Evolutionary conservation across 2,888 invertebrate species (phyloP).

Genomic region (Drosophila emarginata): DNA sequence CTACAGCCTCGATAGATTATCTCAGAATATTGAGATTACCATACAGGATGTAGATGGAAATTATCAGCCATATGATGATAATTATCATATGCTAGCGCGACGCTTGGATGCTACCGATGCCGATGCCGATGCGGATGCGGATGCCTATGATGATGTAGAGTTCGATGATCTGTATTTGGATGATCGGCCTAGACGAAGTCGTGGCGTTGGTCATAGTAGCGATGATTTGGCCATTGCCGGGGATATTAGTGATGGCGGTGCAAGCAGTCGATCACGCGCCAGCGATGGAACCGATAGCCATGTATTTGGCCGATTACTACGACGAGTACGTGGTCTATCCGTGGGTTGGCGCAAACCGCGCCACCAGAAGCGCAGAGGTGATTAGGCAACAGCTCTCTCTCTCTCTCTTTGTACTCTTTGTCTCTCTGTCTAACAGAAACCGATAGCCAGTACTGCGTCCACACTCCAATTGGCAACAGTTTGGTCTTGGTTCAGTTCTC

Average conservation of each 20-base stretch:
- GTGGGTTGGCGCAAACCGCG: slow-evolving; percentile 82
- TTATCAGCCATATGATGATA: slow-evolving; percentile 80
- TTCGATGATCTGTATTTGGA: slow-evolving; percentile 67
- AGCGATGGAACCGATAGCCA: slow-evolving; percentile 71
- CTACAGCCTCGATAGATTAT: slow-evolving; percentile 79
- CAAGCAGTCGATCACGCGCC: slow-evolving; percentile 74
- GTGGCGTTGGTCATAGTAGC: slow-evolving; percentile 48
- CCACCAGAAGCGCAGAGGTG: slow-evolving; percentile 82
- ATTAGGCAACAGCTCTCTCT: slow-evolving; percentile 60
- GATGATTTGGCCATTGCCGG: slow-evolving; percentile 74
- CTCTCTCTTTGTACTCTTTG: slow-evolving; percentile 43
- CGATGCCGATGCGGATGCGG: slow-evolving; percentile 31
- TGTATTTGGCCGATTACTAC: slow-evolving; percentile 79
- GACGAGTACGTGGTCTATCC: slow-evolving; percentile 81
- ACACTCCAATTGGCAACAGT: slow-evolving; percentile 48
- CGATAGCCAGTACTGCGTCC: slow-evolving; percentile 33
- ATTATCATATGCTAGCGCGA: slow-evolving; percentile 68
- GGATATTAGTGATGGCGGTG: slow-evolving; percentile 77
- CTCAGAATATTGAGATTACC: slow-evolving; percentile 82
- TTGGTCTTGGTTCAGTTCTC: slow-evolving; percentile 40
- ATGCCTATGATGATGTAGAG: slow-evolving; percentile 64
- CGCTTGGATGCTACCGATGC: slow-evolving; percentile 44
- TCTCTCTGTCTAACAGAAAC: slow-evolving; percentile 67
- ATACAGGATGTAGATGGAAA: slow-evolving; percentile 82
- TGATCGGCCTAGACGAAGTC: slow-evolving; percentile 58